Base-by-base conservation (phyloP, 1,140 invertebrate species). In the Onthophagus taurus region DNA sequence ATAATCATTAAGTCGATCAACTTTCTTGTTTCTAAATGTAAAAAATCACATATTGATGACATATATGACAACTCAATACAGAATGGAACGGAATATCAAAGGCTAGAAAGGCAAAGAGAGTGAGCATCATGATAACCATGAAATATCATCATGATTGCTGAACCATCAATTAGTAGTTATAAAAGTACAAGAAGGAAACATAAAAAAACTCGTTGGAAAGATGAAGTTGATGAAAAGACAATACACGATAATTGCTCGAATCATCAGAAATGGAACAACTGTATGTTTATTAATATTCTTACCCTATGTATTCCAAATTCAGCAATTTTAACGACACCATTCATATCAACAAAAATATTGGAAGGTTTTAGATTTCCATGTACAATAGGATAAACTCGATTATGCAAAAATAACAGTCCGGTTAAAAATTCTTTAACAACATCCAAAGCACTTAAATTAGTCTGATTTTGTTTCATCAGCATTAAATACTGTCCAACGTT, bases 341-440 rank as follows among this genome's bases (percentile, higher is more conserved):
- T 47, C 16, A 56, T 43, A 47, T 65, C 59, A 1, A 66, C 48
- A 11, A 67, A 54, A 26, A 66, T 53, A 48, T 67, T 67, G 2
- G 59, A 57, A 16, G 64, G 65, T 50, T 67, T 67, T 12, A 67
- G 47, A 45, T 67, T 67, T 2, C 65, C 65, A 44, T 67, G 65
- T 23, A 67, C 50, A 19, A 67, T 60, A 12, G 64, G 60, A 20
- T 49, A 42, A 5, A 41, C 35, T 3, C 48, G 41, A 21, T 59
- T 50, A 39, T 67, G 65, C 3, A 67, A 47, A 45, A 53, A 64
- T 42, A 54, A 53, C 12, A 67, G 26, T n/a, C 64, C 65, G 13
- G 21, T 36, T 6, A 67, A 31, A 31, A 66, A 53, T 47, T 67
- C 53, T 18, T 43, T 49, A 12, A 60, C 49, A 13, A 61, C 42